Conservation (phyloP, 1,140 invertebrate species). For the Drosophila nannoptera region DNA sequence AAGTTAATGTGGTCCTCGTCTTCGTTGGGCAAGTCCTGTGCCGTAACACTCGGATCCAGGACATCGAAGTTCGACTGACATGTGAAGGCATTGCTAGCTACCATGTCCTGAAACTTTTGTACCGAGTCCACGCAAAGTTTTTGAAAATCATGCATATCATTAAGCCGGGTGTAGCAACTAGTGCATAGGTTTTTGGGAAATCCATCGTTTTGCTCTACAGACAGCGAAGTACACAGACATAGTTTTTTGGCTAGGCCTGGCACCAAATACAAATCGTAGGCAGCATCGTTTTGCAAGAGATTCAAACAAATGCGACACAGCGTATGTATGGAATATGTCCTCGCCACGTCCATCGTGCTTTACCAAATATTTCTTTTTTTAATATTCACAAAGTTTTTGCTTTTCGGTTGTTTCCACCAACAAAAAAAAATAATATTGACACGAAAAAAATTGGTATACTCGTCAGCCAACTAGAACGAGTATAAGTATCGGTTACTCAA, state of each 20-base stretch:
- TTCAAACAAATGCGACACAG: conserved; percentile 75
- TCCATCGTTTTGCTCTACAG: conserved; percentile 73
- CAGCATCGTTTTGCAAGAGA: conserved; percentile 66
- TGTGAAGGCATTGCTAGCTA: conserved; percentile 62
- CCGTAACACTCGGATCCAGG: conserved; percentile 46
- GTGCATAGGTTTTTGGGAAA: conserved; percentile 74
- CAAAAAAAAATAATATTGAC: conserved; percentile 73
- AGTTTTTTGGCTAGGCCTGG: conserved; percentile 75
- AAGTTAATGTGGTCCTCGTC: conserved; percentile 73
- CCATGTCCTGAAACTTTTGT: conserved; percentile 72
- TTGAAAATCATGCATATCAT: conserved; percentile 73
- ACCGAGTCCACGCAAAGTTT: conserved; percentile 70
- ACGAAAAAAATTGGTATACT: conserved; percentile 72
- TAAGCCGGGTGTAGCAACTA: conserved; percentile 65
- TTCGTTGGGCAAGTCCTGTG: conserved; percentile 43
- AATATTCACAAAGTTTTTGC: conserved; percentile 16
- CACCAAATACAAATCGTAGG: conserved; percentile 70
- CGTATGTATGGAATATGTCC: conserved; percentile 69
- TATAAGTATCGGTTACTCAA: conserved; percentile 33
- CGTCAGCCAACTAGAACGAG: conserved; percentile 52
- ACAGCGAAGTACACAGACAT: conserved; percentile 68
- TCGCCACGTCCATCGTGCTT: conserved; percentile 59
- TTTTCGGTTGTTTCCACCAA: conserved; percentile 46
- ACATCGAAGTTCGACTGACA: conserved; percentile 64
- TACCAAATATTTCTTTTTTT: conserved; percentile 15